Evolutionary conservation across 2,797 vertebrate genomes (phyloP).

Genomic region (Liasis olivaceus): DNA sequence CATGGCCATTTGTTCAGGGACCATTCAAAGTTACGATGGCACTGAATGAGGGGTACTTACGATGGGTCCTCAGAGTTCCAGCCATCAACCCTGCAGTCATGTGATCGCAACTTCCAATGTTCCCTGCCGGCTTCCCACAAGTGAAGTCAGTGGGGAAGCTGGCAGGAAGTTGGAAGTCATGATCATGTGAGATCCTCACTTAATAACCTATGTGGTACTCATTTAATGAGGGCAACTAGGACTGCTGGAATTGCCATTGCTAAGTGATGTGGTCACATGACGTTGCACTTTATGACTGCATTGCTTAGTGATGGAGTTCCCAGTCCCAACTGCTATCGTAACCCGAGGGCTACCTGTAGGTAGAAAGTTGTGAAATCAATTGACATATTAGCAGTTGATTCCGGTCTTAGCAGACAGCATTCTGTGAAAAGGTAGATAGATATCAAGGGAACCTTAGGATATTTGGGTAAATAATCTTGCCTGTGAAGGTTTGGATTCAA

Average conservation of each 20-base stretch:
- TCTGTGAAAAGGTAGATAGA: not conserved
- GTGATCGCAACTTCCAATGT: not conserved
- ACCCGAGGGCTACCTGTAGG: not conserved
- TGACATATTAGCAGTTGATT: not conserved
- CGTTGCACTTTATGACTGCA: not conserved
- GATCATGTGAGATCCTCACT: not conserved
- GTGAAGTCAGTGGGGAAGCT: not conserved
- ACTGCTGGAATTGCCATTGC: not conserved
- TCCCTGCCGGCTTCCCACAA: not conserved
- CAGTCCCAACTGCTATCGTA: not conserved
- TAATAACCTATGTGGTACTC: not conserved
- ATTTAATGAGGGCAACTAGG: not conserved
- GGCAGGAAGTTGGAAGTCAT: not conserved
- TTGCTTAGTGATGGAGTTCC: not conserved
- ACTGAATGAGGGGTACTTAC: not conserved
- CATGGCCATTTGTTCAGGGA: not conserved
- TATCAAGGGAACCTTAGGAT: too few relatives aligned
- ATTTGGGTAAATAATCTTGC: not conserved
- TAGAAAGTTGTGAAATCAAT: not conserved
- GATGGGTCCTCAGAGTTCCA: not conserved
- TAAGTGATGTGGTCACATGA: not conserved
- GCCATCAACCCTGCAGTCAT: not conserved
- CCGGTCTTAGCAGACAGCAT: not conserved
- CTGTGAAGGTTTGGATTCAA: not conserved
- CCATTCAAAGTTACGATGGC: not conserved